Evolutionary conservation across 1,140 invertebrate genomes (phyloP).

Genomic region (Hylaeus volcanicus): DNA sequence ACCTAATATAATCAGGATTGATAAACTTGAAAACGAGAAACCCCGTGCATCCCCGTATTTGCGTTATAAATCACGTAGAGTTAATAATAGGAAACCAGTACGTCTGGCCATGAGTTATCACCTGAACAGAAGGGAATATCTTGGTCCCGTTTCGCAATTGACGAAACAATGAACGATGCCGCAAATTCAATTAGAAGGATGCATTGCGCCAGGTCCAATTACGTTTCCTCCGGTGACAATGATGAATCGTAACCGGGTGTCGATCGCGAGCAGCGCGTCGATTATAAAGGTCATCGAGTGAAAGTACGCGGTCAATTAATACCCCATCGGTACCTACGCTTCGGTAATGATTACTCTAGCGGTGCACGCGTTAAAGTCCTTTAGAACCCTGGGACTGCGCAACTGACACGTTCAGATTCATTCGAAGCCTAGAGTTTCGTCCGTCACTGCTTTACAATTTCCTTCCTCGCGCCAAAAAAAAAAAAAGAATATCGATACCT

Average conservation of each 20-base stretch:
- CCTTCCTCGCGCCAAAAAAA: no score
- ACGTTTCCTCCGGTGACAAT: constrained; percentile 42
- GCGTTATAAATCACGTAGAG: no score
- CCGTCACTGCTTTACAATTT: no score
- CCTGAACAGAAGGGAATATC: no score
- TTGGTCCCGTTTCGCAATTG: background rate
- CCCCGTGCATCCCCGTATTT: no score
- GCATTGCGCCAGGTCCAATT: constrained; percentile 26
- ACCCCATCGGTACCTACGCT: constrained; percentile 35
- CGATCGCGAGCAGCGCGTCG: constrained; percentile 13
- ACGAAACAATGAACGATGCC: background rate
- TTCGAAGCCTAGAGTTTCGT: background rate
- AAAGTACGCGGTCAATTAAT: constrained; percentile 52
- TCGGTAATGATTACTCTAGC: constrained; percentile 44
- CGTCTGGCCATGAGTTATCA: no score
- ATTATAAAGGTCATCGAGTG: constrained; percentile 53
- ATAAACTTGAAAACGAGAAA: no score
- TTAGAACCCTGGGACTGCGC: background rate
- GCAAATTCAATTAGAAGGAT: constrained; percentile 38
- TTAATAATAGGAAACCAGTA: no score
- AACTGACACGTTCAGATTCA: constrained; percentile 10
- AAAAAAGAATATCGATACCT: no score
- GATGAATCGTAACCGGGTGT: constrained; percentile 31
- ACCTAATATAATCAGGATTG: no score
- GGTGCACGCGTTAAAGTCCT: constrained; percentile 42